These are phyloP conservation scores for Fragum whitleyi DNA, from an alignment of 2,888 invertebrate species.

Conservation along the genomic window DNA sequence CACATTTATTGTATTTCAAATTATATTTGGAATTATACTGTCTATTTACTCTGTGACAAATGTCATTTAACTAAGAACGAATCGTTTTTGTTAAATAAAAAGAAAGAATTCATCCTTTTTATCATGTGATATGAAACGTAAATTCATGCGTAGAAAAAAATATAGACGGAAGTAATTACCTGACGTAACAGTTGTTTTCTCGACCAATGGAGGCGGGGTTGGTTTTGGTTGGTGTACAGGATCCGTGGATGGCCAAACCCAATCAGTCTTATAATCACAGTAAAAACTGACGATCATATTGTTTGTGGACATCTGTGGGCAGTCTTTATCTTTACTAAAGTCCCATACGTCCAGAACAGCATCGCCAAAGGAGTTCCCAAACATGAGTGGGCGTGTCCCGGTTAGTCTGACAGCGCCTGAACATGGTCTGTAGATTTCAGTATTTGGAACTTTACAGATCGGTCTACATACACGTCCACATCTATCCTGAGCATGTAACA, in stretches of 20 bases:
- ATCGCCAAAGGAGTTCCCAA: conserved; percentile 72
- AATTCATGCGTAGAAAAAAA: too few species aligned
- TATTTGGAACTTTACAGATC: conserved; percentile 72
- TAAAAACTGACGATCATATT: conserved; percentile 77
- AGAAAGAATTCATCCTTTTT: too few species aligned
- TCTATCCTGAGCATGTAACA: conserved; percentile 75
- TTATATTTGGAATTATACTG: too few species aligned
- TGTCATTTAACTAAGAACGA: too few species aligned
- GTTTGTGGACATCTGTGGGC: conserved; percentile 71
- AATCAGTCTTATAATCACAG: conserved; percentile 76
- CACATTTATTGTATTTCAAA: too few species aligned
- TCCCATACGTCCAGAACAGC: conserved; percentile 76
- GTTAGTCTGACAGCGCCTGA: conserved; percentile 74
- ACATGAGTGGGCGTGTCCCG: conserved; percentile 64
- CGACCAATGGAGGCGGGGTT: conserved; percentile 5
- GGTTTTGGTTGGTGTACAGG: conserved; percentile 25
- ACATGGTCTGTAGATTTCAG: conserved; percentile 70
- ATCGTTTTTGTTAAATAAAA: too few species aligned
- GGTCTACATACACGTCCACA: conserved; percentile 79
- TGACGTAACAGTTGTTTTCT: conserved; percentile 36
- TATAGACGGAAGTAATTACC: conserved; percentile 18
- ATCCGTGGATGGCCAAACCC: conserved; percentile 66
- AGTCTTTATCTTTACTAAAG: conserved; percentile 65
- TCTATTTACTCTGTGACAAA: too few species aligned
- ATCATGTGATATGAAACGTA: too few species aligned